phyloP scores from a whole-genome alignment of 1,140 invertebrate species.

The Drosophila prosaltans region DNA sequence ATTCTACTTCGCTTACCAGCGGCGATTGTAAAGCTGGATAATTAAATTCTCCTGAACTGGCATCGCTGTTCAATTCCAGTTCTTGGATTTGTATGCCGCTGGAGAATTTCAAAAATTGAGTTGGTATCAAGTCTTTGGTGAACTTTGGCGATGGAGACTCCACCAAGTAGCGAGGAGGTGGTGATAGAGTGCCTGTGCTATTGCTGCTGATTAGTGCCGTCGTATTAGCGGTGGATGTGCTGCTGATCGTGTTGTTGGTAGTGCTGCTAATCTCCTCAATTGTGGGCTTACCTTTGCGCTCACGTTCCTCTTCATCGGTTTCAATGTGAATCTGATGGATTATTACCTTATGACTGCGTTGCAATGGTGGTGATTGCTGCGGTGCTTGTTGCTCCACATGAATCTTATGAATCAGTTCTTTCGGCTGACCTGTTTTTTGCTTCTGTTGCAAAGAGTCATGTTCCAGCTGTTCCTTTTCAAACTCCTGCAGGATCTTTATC shows the following conservation, averaged over 20 bases:
- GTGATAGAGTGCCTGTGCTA: conserved; percentile 54
- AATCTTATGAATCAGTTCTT: not conserved
- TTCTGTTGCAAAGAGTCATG: not conserved
- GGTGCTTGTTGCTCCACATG: not conserved
- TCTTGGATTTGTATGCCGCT: conserved; percentile 73
- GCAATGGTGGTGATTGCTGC: conserved; percentile 23
- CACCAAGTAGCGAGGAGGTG: conserved; percentile 65
- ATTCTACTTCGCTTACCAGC: conserved; percentile 69
- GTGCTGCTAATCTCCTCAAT: conserved; percentile 68
- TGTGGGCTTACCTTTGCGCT: conserved; percentile 50
- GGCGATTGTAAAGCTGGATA: conserved; percentile 47
- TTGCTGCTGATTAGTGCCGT: conserved; percentile 14
- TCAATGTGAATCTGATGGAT: conserved; percentile 74
- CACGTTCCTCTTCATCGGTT: conserved; percentile 43
- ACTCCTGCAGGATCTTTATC: not conserved
- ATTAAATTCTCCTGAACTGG: conserved; percentile 68
- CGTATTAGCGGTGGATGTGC: conserved; percentile 18
- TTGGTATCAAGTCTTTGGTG: conserved; percentile 9
- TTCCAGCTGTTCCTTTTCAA: not conserved
- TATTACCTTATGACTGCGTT: conserved; percentile 68
- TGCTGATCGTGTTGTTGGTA: conserved; percentile 27
- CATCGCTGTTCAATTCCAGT: conserved; percentile 66
- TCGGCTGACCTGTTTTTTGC: not conserved
- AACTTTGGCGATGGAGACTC: conserved; percentile 59
- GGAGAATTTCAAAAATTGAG: conserved; percentile 50